Base-by-base conservation (phyloP, 2,797 vertebrate genomes). In the Tragopan temminckii region DNA sequence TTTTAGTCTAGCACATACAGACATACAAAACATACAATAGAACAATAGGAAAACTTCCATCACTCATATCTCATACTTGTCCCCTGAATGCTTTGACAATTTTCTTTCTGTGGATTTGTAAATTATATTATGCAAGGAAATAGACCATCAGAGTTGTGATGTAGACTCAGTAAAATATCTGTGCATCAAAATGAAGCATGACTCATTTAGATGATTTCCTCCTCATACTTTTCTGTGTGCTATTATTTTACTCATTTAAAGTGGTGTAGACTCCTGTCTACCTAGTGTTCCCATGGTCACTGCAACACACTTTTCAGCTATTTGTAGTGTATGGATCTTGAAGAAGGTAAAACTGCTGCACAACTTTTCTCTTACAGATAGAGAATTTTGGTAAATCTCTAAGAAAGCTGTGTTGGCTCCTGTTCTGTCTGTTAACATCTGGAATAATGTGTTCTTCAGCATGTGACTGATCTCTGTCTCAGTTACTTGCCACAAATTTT, bases 161-260 rank as follows among this genome's bases (percentile, higher is more conserved):
- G 83, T 46, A 64, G 53, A 27, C 27, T 53, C 29, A 63, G 19
- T 5, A 46, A 86, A 31, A 23, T 46, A 13, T 36, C 58, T 40
- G 19, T 23, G 23, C 8, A 11, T 6, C 29, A 40, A 77, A 79
- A 74, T 17, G 14, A 24, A 86, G 21, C 9, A 43, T 9, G 5
- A 38, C 46, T 83, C 53, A 25, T 74, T 74, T 16, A n/a, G 40
- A n/a, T n/a, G 36, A 46, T 33, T 40, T 48, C 15, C 31, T 64
- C 27, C 36, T 52, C 40, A 27, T 29, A 5, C 13, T 80, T 18
- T 69, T 21, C 23, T 29, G 11, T 0, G 0, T 27, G 31, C 10
- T 89, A 77, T 36, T 48, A 18, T 61, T 86, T 77, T 36, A 19
- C 1, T 5, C 13, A 31, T 70, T 63, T 64, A 31, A 40, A 61